These are phyloP conservation scores for Mercenaria mercenaria DNA, from an alignment of 1,140 invertebrate genomes.

Conservation along the genomic window DNA sequence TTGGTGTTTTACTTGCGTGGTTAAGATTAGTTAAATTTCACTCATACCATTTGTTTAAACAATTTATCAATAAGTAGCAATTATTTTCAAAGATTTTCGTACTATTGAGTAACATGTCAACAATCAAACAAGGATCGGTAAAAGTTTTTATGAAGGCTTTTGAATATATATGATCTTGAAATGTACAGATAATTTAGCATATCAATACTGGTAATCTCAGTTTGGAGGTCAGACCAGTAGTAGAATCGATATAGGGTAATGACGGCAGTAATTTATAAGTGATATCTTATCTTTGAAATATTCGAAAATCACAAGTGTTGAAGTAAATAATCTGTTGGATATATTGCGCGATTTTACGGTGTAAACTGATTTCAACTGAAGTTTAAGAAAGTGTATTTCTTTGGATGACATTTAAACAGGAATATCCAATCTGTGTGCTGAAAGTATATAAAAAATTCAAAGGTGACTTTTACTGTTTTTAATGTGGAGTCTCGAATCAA, in stretches of 20 bases:
- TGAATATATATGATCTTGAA: constrained; percentile 1
- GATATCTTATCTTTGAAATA: constrained; percentile 7
- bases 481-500: no score
- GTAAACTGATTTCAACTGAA: no score
- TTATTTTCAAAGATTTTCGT: constrained; percentile 19
- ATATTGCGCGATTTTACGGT: neutral
- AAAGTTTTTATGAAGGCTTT: constrained; percentile 15
- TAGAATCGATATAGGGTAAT: neutral
- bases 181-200: neutral
- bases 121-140: neutral
- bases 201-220: neutral
- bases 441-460: no score
- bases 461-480: no score
- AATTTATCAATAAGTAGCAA: neutral
- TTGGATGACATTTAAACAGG: no score
- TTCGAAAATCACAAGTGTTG: constrained; percentile 1
- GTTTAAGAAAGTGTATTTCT: no score
- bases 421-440: no score
- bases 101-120: neutral
- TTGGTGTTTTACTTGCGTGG: no score
- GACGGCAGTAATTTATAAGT: neutral
- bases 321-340: neutral
- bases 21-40: no score
- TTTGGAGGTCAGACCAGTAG: neutral
- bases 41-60: no score